Evolutionary conservation across 2,113 vertebrate genomes (phyloP).

Genomic region (Chrysochloris asiatica): DNA sequence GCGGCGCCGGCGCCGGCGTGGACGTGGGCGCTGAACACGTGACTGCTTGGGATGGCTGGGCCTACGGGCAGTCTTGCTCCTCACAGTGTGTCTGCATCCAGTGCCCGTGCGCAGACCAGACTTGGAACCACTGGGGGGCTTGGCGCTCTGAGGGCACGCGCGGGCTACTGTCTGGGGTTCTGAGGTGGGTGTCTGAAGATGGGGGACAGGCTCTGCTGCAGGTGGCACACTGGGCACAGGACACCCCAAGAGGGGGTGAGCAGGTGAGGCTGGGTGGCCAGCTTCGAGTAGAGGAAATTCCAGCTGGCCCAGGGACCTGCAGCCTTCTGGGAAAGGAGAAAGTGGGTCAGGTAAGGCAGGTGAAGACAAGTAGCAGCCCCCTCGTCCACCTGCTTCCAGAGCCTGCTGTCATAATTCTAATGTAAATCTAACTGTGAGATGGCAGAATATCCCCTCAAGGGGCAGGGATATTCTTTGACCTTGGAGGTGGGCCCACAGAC

Average conservation of each 20-base stretch:
- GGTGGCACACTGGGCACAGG: slow-evolving; percentile 95
- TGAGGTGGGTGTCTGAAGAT: slow-evolving; percentile 93
- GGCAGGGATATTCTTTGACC: neutral
- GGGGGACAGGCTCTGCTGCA: slow-evolving; percentile 93
- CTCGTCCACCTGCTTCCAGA: neutral
- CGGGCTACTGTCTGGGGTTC: slow-evolving; percentile 92
- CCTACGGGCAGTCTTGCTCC: slow-evolving; percentile 87
- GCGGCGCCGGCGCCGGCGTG: slow-evolving; percentile 82
- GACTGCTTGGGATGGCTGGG: slow-evolving; percentile 90
- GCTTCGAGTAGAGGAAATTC: slow-evolving; percentile 91
- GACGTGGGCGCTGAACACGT: slow-evolving; percentile 86
- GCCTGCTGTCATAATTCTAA: neutral
- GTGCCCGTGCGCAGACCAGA: slow-evolving; percentile 88
- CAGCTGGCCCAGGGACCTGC: slow-evolving; percentile 92
- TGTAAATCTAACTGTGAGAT: neutral
- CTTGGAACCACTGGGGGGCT: slow-evolving; percentile 94
- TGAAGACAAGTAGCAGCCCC: accelerated
- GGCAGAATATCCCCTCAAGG: neutral
- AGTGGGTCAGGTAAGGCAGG: neutral
- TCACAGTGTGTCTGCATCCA: slow-evolving; percentile 88
- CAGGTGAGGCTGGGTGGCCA: slow-evolving; percentile 89
- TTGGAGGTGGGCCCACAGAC: neutral
- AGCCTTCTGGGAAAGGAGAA: slow-evolving; percentile 82
- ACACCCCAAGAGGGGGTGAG: slow-evolving; percentile 94
- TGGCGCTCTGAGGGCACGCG: slow-evolving; percentile 95